Conservation (phyloP, 2,888 invertebrate genomes). For the Metacarcinus magister region DNA sequence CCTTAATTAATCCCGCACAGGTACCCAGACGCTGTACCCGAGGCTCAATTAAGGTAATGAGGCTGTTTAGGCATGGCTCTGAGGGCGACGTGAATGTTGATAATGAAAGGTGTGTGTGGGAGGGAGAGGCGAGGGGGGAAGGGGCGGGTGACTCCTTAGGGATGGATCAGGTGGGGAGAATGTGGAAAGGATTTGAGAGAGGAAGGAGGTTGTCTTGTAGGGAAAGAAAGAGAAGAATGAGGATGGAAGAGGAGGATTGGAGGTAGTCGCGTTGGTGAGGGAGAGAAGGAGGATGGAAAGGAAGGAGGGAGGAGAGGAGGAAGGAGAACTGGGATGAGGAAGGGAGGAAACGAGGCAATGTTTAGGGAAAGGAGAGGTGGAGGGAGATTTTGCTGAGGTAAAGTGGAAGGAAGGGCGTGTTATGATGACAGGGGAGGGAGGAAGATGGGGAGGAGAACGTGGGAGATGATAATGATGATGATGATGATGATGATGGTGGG, state of each 20-base stretch:
- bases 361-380: background rate
- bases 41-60: slow-evolving; percentile 33
- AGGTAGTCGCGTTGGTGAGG: too few species aligned
- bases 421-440: background rate
- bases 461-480: background rate
- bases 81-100: slow-evolving; percentile 1
- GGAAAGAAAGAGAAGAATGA: background rate
- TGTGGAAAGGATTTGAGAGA: background rate
- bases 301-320: background rate
- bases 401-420: background rate
- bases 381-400: too few species aligned
- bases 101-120: slow-evolving; percentile 27
- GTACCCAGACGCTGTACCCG: background rate
- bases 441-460: background rate
- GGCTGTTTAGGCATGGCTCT: slow-evolving; percentile 5
- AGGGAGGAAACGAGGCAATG: background rate
- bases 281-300: background rate
- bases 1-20: background rate
- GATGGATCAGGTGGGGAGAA: background rate
- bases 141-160: too few species aligned
- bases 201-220: background rate
- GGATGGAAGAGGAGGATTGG: background rate
- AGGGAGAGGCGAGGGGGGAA: background rate
- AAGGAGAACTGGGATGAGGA: background rate
- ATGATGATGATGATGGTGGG: background rate